Base-by-base conservation (phyloP, 2,113 vertebrate genomes). In the Anoplopoma fimbria region DNA sequence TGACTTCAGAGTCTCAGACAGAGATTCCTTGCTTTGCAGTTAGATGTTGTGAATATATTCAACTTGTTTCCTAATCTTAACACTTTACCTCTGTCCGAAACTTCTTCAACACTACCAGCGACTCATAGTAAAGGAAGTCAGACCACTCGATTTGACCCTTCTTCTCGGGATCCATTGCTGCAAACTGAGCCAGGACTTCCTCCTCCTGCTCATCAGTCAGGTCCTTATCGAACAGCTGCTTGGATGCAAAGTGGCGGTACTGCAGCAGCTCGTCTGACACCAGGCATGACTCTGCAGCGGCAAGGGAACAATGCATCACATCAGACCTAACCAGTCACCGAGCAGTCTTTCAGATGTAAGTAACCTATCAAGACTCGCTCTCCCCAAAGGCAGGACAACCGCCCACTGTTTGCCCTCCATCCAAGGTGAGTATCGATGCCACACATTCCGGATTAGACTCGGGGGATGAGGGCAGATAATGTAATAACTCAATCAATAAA, bases 61-160 rank as follows among this genome's bases (percentile, higher is more conserved):
- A 27, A 27, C 23, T 21, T 31, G 2, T 34, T 47, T 36, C n/a
- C 13, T 55, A 3, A 51, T 69, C 67, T 0, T 27, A 21, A 53
- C 45, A 71, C 63, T 33, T 72, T 93, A 99, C 98, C 97, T 98
- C 96, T 0, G 97, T 93, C 68, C 98, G 97, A 21, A 97, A 94
- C 65, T 97, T 97, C 93, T 95, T 96, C 87, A 99, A 90, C 58
- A 99, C 93, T 9, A 95, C 93, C 81, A 99, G 93, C 25, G 98
- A 97, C 91, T 99, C 97, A 0, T 97, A 97, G 90, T 97, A 98
- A 81, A 99, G 95, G 89, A 99, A 99, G 82, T 99, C 97, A 0
- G 92, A 92, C 98, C 98, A 99, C 76, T 98, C 97, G 0, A 99
- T 86, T 45, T 96, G 96, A 65, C 97, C 97, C 79, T 95, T 97